Percentiles rank a stretch among this genome's conserved stretches.
phyloP scores from a whole-genome alignment of 2,888 invertebrate genomes.

The Agriotes lineatus region DNA sequence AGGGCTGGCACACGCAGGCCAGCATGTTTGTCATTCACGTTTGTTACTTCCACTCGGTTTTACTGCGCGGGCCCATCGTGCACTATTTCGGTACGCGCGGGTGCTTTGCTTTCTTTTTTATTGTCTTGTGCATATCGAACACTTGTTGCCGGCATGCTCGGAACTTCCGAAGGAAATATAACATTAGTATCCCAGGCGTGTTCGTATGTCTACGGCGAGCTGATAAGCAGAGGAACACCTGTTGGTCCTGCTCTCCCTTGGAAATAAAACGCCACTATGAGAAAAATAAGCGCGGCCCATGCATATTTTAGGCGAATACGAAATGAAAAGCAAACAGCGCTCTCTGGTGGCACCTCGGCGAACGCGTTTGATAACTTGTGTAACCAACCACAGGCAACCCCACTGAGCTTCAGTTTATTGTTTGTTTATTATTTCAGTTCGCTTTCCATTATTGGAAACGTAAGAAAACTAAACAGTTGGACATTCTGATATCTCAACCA shows the following conservation, averaged over 20 bases:
- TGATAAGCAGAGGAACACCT: constrained; percentile 42
- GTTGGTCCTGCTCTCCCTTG: constrained; percentile 37
- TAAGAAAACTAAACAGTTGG: no score
- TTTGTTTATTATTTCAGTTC: no score
- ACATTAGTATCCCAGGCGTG: constrained; percentile 44
- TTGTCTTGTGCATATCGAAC: constrained; percentile 40
- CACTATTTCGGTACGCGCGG: not conserved
- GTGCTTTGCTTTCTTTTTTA: constrained; percentile 31
- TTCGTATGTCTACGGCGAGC: constrained; percentile 37
- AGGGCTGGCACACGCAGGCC: constrained; percentile 77
- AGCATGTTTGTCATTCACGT: constrained; percentile 68
- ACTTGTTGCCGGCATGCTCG: constrained; percentile 41
- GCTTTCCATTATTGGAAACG: no score
- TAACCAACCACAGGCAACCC: no score
- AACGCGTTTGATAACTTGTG: no score
- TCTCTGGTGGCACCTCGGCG: no score
- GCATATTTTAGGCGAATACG: no score
- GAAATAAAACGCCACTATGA: constrained; percentile 8
- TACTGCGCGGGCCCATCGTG: constrained; percentile 5
- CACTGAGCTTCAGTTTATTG: no score
- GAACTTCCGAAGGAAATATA: constrained; percentile 40
- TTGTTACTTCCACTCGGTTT: constrained; percentile 25
- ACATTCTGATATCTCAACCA: no score
- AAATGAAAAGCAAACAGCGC: no score
- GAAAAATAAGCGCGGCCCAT: constrained; percentile 16